phyloP scores from a whole-genome alignment of 2,113 vertebrate species.

The Arvicanthis niloticus region DNA sequence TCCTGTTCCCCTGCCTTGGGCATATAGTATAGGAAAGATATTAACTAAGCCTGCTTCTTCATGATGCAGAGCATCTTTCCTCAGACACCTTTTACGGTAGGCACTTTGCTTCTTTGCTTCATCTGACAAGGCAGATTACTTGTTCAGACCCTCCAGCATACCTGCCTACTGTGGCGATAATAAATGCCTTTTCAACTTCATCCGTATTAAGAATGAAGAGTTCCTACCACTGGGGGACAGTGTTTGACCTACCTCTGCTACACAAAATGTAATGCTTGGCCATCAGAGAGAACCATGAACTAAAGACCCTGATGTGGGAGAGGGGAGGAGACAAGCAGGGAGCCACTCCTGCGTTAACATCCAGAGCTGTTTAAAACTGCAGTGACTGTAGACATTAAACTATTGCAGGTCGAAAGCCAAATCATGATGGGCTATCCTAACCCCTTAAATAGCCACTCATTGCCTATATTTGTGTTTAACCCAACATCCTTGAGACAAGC shows the following conservation, averaged over 20 bases:
- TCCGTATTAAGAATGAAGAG: not conserved
- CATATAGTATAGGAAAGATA: not conserved
- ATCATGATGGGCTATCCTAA: too few species aligned
- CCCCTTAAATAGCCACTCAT: too few species aligned
- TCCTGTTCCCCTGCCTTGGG: not conserved
- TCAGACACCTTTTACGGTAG: not conserved
- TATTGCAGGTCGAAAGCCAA: not conserved
- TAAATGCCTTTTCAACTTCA: not conserved
- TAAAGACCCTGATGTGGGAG: too few species aligned
- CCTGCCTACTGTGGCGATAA: not conserved
- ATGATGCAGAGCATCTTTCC: not conserved
- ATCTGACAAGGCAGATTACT: not conserved
- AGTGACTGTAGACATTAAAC: not conserved
- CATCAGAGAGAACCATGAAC: not conserved
- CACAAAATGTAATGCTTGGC: not conserved
- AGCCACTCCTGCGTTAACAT: not conserved
- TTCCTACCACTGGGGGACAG: too few species aligned
- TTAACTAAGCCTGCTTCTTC: not conserved
- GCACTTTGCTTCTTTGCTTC: not conserved
- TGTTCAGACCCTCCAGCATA: not conserved
- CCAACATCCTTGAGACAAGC: not conserved
- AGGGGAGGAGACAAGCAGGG: too few species aligned
- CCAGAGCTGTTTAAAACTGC: not conserved
- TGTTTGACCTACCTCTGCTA: not conserved
- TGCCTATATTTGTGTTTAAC: not conserved